phyloP scores from a whole-genome alignment of 2,113 vertebrate genomes.

The Sturnus vulgaris region DNA sequence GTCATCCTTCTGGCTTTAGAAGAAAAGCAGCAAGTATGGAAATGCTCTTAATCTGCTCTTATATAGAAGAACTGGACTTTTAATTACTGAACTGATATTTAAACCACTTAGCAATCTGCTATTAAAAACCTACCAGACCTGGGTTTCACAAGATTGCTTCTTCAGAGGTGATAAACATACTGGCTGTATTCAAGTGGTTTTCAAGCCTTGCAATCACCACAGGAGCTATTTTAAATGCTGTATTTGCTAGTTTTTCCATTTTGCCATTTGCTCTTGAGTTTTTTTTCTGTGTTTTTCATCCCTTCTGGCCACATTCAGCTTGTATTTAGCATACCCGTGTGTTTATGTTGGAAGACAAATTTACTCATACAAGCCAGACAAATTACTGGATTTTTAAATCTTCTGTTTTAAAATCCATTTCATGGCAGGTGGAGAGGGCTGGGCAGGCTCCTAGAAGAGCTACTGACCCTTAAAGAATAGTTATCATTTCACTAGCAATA shows the following conservation, averaged over 20 bases:
- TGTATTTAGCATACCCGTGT: neutral
- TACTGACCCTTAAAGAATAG: slow-evolving; percentile 6
- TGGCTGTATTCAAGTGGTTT: neutral
- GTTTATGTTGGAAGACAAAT: neutral
- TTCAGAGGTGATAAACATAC: neutral
- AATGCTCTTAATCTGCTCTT: neutral
- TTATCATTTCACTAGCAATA: neutral
- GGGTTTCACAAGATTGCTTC: neutral
- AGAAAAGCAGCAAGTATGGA: neutral
- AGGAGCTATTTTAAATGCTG: neutral
- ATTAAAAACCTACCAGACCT: neutral
- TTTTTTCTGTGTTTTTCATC: neutral
- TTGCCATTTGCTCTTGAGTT: neutral
- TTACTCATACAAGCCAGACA: neutral
- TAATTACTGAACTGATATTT: slow-evolving; percentile 6
- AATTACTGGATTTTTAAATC: neutral
- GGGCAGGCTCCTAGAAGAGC: neutral
- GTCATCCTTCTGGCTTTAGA: neutral
- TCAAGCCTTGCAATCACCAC: neutral
- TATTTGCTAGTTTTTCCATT: neutral
- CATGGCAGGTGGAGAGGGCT: neutral
- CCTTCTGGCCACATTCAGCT: neutral
- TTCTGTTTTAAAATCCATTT: neutral
- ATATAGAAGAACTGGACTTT: neutral
- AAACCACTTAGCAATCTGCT: neutral